phyloP scores from a whole-genome alignment of 2,888 invertebrate species.

The Herminia tarsipennalis region DNA sequence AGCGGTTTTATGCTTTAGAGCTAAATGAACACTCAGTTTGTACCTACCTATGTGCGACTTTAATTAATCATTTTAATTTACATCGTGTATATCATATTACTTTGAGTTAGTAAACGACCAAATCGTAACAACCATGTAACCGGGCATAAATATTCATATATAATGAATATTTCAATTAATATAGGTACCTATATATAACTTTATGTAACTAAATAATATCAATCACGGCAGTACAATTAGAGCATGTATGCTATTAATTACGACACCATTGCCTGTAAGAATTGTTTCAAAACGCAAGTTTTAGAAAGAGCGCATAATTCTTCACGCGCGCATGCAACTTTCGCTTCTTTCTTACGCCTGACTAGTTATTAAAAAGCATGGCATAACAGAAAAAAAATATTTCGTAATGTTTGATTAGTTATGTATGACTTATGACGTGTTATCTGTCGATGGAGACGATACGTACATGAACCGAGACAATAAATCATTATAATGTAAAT shows the following conservation, averaged over 20 bases:
- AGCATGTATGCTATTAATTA: constrained; percentile 43
- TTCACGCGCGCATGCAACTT: constrained; percentile 61
- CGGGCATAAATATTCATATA: too few relatives aligned
- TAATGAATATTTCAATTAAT: too few relatives aligned
- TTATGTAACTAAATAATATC: constrained; percentile 48
- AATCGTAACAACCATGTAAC: too few relatives aligned
- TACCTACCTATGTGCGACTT: too few relatives aligned
- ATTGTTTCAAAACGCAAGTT: constrained; percentile 52
- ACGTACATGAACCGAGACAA: constrained; percentile 35
- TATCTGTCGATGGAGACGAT: constrained; percentile 32
- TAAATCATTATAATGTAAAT: constrained; percentile 45
- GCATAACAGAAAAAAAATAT: constrained; percentile 38
- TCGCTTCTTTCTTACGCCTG: constrained; percentile 65
- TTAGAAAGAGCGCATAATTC: constrained; percentile 54
- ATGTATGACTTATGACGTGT: constrained; percentile 18
- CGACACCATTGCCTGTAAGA: constrained; percentile 39
- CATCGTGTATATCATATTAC: too few relatives aligned
- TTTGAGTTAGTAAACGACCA: too few relatives aligned
- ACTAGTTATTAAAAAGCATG: constrained; percentile 49
- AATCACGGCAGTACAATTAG: constrained; percentile 40
- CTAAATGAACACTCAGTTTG: too few relatives aligned
- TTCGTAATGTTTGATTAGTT: constrained; percentile 43
- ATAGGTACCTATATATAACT: constrained; percentile 10
- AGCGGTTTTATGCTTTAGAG: constrained; percentile 16
- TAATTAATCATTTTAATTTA: too few relatives aligned